Base-by-base conservation (phyloP, 2,797 vertebrate genomes). In the Rhynchonycteris naso region DNA sequence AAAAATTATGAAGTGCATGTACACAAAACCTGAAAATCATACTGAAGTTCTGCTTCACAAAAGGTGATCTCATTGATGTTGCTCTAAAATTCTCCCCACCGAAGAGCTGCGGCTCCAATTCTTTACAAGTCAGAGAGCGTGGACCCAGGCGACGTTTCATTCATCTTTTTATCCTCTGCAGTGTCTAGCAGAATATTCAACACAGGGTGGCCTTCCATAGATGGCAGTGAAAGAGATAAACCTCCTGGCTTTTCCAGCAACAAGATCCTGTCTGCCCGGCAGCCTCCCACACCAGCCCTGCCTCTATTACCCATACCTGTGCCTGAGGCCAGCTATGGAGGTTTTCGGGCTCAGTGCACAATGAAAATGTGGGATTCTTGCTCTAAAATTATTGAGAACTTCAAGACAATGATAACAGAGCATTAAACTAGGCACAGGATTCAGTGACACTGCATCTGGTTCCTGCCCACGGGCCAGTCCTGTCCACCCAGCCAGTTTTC, bases 31-130 rank as follows among this genome's bases (percentile, higher is more conserved):
- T 81, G 35, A 84, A 88, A 86, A 33, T 65, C 28, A 38, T 4
- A 58, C 1, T 58, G 66, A 65, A 84, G 58, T 78, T 79, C 26
- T 92, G 76, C 92, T 35, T 92, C 68, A 74, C 58, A 63, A 93
- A 94, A 74, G 35, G 75, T 85, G 63, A 43, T 38, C 58, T 88
- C 47, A 47, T 7, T 18, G 16, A 68, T 24, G 35, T 12, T 68
- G 15, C 61, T 75, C 30, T 52, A 43, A 78, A 74, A 22, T 43
- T 28, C 22, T 61, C 58, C n/a, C 33, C 81, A n/a, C 14, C 24
- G 21, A 47, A 58, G 18, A 95, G 11, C 35, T 72, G 59, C n/a
- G 56, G 47, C 47, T 95, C n/a, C 24, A 54, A 68, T 76, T 79
- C 76, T 22, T 52, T 74, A 30, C 21, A 14, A 81, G 78, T 38